Percentiles rank a stretch among this genome's conserved stretches.
phyloP scores from a whole-genome alignment of 2,888 invertebrate species.

The Exephanes ischioxanthus region DNA sequence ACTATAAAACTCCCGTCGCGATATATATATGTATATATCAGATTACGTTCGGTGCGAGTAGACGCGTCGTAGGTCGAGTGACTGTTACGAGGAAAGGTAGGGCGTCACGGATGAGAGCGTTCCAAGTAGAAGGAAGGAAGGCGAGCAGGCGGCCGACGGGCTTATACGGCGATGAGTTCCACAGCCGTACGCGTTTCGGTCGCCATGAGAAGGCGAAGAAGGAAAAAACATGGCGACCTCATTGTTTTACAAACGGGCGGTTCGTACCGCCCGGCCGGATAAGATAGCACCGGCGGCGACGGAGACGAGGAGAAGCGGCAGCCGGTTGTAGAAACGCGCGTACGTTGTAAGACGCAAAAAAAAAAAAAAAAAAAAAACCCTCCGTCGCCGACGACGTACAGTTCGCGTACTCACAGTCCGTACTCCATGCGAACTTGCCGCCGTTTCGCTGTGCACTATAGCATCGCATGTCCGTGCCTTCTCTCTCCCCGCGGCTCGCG shows the following conservation, averaged over 20 bases:
- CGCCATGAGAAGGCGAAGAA: conserved; percentile 79
- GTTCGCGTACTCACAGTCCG: conserved; percentile 32
- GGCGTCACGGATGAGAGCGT: conserved; percentile 83
- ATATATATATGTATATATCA: conserved; percentile 8
- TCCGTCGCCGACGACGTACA: conserved; percentile 37
- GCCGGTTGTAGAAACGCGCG: conserved; percentile 51
- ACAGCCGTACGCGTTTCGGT: conserved; percentile 75
- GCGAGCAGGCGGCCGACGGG: conserved; percentile 67
- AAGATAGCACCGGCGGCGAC: conserved; percentile 61
- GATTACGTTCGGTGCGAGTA: conserved; percentile 31
- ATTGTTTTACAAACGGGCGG: conserved; percentile 75
- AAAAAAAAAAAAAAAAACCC: conserved; percentile 34
- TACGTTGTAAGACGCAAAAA: conserved; percentile 43
- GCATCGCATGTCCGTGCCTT: conserved; percentile 26
- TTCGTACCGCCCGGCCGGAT: conserved; percentile 62
- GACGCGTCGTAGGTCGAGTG: conserved; percentile 46
- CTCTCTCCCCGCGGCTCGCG: conserved; percentile 14
- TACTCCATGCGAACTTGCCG: conserved; percentile 29
- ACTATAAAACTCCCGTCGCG: background rate
- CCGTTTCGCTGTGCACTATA: conserved; percentile 20
- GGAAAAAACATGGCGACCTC: conserved; percentile 81
- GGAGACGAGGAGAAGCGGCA: conserved; percentile 54
- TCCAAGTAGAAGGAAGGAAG: conserved; percentile 78
- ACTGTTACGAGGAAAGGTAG: conserved; percentile 81
- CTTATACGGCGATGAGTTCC: conserved; percentile 79